Conservation (phyloP, 37 sponge, comb jelly and placozoan genomes). For the Haliclona indistincta region DNA sequence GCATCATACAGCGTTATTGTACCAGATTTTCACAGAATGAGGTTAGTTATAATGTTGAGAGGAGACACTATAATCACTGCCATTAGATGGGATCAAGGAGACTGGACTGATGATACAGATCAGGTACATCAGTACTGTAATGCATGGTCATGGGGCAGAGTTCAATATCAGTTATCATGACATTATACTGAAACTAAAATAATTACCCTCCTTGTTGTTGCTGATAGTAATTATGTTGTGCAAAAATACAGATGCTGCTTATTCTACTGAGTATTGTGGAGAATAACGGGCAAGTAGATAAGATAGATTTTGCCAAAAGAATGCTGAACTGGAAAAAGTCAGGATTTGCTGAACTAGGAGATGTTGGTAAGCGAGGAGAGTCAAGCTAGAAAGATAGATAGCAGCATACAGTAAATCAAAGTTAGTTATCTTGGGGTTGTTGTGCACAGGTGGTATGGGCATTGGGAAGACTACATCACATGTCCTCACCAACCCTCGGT, state of each 20-base stretch:
- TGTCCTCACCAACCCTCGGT: constrained; percentile 33
- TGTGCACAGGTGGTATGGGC: constrained; percentile 81
- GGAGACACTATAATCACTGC: background rate
- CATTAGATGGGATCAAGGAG: constrained; percentile 84
- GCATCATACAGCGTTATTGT: constrained; percentile 56
- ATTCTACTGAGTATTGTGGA: constrained; percentile 73
- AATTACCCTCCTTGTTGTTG: no score
- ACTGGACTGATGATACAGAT: constrained; percentile 98
- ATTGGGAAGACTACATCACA: constrained; percentile 67
- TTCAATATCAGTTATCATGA: background rate
- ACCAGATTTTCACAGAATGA: constrained; percentile 77
- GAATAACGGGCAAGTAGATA: constrained; percentile 55
- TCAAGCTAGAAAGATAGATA: background rate
- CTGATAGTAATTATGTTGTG: no score
- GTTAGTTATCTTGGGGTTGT: no score
- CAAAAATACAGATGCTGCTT: constrained; percentile 81
- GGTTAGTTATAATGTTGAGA: constrained; percentile 43
- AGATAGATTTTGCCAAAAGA: constrained; percentile 74
- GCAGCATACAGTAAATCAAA: no score
- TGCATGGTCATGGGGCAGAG: background rate
- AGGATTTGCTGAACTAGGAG: constrained; percentile 85
- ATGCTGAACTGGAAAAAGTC: constrained; percentile 65
- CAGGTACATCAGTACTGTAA: constrained; percentile 31
- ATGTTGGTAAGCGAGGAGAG: constrained; percentile 46
- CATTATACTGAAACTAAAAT: no score